A percentile compares a stretch with the other conserved stretches of the same genome.
phyloP scores from a whole-genome alignment of 2,888 invertebrate genomes.

The Agrochola macilenta region DNA sequence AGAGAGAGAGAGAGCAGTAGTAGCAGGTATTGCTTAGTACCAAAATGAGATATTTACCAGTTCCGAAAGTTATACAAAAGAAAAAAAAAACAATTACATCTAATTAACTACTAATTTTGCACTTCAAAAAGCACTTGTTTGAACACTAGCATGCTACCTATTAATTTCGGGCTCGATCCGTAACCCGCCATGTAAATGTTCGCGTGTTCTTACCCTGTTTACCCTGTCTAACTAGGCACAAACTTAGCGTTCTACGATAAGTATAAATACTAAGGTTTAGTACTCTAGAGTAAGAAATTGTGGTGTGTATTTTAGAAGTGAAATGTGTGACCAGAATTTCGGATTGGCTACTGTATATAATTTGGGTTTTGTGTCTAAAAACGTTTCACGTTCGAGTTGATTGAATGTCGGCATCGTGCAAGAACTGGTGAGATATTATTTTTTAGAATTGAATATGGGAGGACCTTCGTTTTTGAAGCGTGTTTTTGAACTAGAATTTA shows the following conservation, averaged over 20 bases:
- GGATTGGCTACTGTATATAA: not conserved
- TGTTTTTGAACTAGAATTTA: not conserved
- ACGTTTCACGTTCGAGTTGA: not conserved
- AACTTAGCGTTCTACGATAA: slow-evolving; percentile 23
- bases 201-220: slow-evolving; percentile 46
- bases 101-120: not conserved
- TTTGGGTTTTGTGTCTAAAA: slow-evolving; percentile 6
- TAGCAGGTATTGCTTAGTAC: not conserved
- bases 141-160: slow-evolving; percentile 1
- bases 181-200: slow-evolving; percentile 38
- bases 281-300: slow-evolving; percentile 5
- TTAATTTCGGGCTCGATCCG: slow-evolving; percentile 35
- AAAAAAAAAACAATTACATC: not conserved
- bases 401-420: not conserved
- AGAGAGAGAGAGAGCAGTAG: too few species aligned
- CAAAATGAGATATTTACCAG: not conserved
- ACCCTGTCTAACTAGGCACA: slow-evolving; percentile 14
- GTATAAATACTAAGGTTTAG: slow-evolving; percentile 39
- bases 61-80: not conserved
- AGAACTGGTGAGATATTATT: not conserved
- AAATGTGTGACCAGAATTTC: slow-evolving; percentile 26
- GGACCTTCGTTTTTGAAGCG: not conserved
- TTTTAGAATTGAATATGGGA: not conserved
- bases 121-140: not conserved
- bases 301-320: slow-evolving; percentile 13